Evolutionary conservation across 2,888 invertebrate species (phyloP), one percentile per base, ranked within the genome.

Genomic region (Drosophila leonis): DNA sequence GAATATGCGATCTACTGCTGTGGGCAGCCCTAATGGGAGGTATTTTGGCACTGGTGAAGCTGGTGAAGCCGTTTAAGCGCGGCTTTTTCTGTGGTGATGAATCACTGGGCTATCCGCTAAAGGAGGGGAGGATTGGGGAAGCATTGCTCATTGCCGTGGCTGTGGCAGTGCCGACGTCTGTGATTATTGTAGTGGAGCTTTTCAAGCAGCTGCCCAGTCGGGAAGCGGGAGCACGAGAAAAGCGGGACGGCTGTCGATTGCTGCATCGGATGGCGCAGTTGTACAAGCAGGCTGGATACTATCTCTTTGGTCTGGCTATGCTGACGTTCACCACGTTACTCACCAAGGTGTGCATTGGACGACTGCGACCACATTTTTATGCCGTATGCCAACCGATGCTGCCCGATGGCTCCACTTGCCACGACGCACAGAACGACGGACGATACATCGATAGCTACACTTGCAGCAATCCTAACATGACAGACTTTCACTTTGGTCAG

Each of bases 301-400:
- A 90, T 62, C 75, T 91, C 1, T 90, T 91, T 33, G 91, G 91
- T 4, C 59, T 91, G 65, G 82, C 88, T 18, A 83, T 91, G 77
- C 72, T 90, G 9, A 68, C 90, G 9, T 81, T 91, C 29, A 73
- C 87, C 55, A 90, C 89, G 2, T 70, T 90, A 12, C 69, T 92
- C 29, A 81, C 83, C 29, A 91, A 91, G 61, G 62, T 78, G 24
- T 82, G 88, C 51, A 72, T 90, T 5, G 91, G 91, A 0, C 88
- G 91, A 4, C 63, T 91, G 64, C 89, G 91, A 10, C 91, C 91
- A 0, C 90, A 92, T 41, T 91, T 91, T 72, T 91, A 77, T 51
- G 76, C 78, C 7, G 96, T 98, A 0, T 99, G 99, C 91, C 93
- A 94, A 62, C 99, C 99, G 0, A 93, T 95, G 86, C 93, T 96